Base-by-base conservation (phyloP, 30 jellyfish, hydroid and myxozoan species). In the Aurelia aurita complex sp. Pacific region DNA sequence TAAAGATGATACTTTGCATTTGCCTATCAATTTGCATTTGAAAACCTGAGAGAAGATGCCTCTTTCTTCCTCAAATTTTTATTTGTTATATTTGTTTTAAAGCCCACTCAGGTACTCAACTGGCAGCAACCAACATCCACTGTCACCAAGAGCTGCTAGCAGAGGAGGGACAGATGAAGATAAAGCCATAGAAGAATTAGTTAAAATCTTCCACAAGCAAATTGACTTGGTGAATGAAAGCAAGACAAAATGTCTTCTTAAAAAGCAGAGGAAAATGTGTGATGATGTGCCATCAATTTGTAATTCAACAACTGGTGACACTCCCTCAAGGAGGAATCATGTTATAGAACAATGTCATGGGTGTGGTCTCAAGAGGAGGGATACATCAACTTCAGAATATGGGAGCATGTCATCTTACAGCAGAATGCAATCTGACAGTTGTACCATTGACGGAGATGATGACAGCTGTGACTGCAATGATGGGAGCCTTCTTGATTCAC, bases 381-480 rank as follows among this genome's bases (percentile, higher is more conserved):
- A 57, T 17, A 12, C 32, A 4, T 15, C 80, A 32, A 75, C 90
- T 8, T 86, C 96, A 29, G 96, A 86, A 61, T 86, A 86, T 86
- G 96, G 96, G 10, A 62, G 89, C 40, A 46, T 86, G 85, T 73
- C 90, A 53, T 33, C 89, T 66, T 63, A n/a, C 42, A 77, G 89
- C 60, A 14, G 29, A 5, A 46, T 46, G 57, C 29, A 35, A 12
- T 76, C 14, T 42, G 74, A 57, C 4, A 54, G 33, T 29, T 51
- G 42, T 46, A 67, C 35, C 1, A 3, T 76, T 65, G 54, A 33
- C 0, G 85, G 73, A 32, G 87, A 63, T 67, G 73, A 67, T 70
- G 85, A 71, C 77, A 76, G 96, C 61, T 77, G 89, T 66, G 74
- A 73, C 18, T 76, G 85, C 29, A 73, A 69, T 60, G 80, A 60